Evolutionary conservation across 2,797 vertebrate species (phyloP).

Genomic region (Karalla daura): DNA sequence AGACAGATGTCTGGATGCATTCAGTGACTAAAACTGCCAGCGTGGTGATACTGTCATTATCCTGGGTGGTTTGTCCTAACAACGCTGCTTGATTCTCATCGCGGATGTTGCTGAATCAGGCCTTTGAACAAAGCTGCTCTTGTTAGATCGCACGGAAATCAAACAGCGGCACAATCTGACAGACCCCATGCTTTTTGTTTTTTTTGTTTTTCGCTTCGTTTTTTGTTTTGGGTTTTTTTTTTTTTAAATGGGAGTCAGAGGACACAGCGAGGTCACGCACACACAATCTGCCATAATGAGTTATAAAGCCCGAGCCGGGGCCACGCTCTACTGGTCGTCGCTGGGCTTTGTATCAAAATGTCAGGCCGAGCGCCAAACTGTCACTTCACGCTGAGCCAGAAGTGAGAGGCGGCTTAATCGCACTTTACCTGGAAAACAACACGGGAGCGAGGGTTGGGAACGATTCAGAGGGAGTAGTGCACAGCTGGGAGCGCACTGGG

Average conservation of each 20-base stretch:
- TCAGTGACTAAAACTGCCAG: neutral
- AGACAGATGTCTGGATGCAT: neutral
- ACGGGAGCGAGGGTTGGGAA: constrained; percentile 8
- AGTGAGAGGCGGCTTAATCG: constrained; percentile 42
- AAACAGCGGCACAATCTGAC: constrained; percentile 7
- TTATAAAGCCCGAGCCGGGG: constrained; percentile 43
- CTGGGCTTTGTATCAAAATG: constrained; percentile 43
- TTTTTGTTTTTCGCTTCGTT: too few species aligned
- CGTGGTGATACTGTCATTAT: neutral
- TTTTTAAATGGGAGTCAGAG: constrained; percentile 31
- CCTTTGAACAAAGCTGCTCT: too few species aligned
- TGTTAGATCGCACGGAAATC: constrained; percentile 4
- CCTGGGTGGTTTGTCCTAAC: neutral
- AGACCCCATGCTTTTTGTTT: neutral
- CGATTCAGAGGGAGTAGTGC: constrained; percentile 1
- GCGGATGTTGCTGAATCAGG: neutral
- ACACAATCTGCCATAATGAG: constrained; percentile 48
- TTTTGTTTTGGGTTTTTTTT: too few species aligned
- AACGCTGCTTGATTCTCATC: constrained; percentile 6
- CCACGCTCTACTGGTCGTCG: constrained; percentile 33
- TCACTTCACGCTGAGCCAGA: constrained; percentile 35
- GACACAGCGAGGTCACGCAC: constrained; percentile 58
- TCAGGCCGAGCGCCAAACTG: constrained; percentile 49
- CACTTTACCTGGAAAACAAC: constrained; percentile 54
- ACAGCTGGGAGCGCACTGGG: neutral